Base-by-base conservation (phyloP, 1,140 invertebrate genomes). In the Periplaneta americana region DNA sequence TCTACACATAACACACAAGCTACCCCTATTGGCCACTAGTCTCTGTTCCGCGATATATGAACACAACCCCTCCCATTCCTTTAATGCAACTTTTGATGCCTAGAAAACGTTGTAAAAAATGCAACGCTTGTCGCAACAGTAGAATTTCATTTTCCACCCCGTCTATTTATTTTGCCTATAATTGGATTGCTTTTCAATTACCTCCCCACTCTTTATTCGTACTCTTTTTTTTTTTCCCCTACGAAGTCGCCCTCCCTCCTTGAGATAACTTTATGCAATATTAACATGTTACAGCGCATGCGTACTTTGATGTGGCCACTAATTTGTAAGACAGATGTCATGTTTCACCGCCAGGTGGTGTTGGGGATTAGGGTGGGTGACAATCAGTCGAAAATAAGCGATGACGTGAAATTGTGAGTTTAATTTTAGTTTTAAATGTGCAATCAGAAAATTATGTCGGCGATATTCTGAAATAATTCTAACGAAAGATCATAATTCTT, bases 151-250 rank as follows among this genome's bases (percentile, higher is more conserved):
- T 78, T 78, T 78, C 33, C 77, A 32, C n/a, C 77, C 77, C 22
- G 34, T 78, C 34, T 78, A 48, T 78, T 78, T 78, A 78, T 78
- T 78, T 78, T 34, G 33, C 36, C 13, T 78, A 78, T 78, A 78
- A 78, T 78, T 78, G 77, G 77, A 78, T 78, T 78, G 77, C 77
- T 78, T 78, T 78, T 48, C 77, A 78, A 78, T 78, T 78, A 78
- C 77, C 31, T 28, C 77, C 35, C 17, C 34, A 22, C n/a, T 28
- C 9, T n/a, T 8, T 28, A 8, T 28, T n/a, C 77, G 5, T 13
- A n/a, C n/a, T n/a, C 34, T 33, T 2, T 37, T 17, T 31, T 18
- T 33, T n/a, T 28, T 31, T n/a, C 6, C 75, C 17, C 75, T 33
- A 33, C 15, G 15, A 15, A 15, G 15, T 57, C 48, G n/a, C 48